Percentiles rank a stretch among this genome's conserved stretches.
These are phyloP conservation scores for Hassar affinis DNA, from an alignment of 2,113 vertebrate species.

Conservation along the genomic window DNA sequence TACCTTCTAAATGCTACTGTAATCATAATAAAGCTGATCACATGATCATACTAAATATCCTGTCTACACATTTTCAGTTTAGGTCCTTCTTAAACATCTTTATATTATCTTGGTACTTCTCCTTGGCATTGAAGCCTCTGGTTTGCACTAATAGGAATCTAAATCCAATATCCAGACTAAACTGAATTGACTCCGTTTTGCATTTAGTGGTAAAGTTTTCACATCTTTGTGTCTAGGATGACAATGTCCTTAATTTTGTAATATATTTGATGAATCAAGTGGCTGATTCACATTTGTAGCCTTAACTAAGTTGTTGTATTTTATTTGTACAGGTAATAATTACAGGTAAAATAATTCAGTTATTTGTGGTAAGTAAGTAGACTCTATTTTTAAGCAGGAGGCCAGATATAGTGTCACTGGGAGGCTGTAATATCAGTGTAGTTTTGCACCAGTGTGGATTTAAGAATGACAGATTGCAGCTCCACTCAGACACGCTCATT, in stretches of 20 bases:
- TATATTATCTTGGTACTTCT: not conserved
- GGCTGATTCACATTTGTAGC: not conserved
- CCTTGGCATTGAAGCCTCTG: no score
- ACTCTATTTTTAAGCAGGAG: not conserved
- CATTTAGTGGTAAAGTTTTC: not conserved
- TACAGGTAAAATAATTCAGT: not conserved
- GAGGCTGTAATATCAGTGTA: not conserved
- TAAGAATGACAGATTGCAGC: conserved; percentile 1
- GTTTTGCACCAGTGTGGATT: not conserved
- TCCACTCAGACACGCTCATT: not conserved
- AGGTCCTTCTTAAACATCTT: not conserved
- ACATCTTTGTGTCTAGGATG: not conserved
- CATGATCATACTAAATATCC: not conserved
- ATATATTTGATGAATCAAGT: not conserved
- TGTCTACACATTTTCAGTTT: not conserved
- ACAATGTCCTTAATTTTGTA: not conserved
- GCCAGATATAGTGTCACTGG: not conserved
- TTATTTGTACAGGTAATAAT: not conserved
- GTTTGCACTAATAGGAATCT: no score
- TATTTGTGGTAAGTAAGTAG: not conserved
- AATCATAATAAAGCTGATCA: not conserved
- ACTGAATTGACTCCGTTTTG: not conserved
- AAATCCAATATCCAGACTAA: not conserved
- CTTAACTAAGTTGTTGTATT: not conserved
- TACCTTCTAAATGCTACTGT: not conserved